These are phyloP conservation scores for Himalopsyche phryganea DNA, from an alignment of 1,140 invertebrate species.

Conservation along the genomic window DNA sequence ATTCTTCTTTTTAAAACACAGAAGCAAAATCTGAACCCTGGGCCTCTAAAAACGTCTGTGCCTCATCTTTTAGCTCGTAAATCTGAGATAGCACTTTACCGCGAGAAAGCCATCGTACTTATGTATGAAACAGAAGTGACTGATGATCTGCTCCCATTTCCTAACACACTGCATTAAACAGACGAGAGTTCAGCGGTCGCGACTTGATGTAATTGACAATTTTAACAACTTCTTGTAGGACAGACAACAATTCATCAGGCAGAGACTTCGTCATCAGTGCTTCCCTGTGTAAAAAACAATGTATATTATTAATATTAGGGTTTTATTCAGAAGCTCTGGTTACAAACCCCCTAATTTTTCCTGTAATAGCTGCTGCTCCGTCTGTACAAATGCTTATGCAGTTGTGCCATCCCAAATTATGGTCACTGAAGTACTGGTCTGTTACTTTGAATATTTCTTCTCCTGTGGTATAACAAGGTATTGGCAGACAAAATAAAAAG, in stretches of 20 bases:
- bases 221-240: constrained; percentile 12
- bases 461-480: constrained; percentile 5
- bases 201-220: constrained; percentile 16
- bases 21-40: constrained; percentile 6
- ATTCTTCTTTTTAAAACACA: constrained; percentile 9
- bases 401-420: constrained; percentile 33
- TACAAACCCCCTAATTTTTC: background rate
- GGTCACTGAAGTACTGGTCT: constrained; percentile 26
- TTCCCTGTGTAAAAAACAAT: constrained; percentile 7
- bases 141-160: constrained; percentile 38
- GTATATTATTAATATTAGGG: constrained; percentile 8
- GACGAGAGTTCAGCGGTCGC: constrained; percentile 35
- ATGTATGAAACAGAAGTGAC: constrained; percentile 37
- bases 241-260: constrained; percentile 11
- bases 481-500: constrained; percentile 7
- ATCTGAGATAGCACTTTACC: constrained; percentile 6
- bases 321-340: constrained; percentile 3
- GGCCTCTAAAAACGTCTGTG: constrained; percentile 5
- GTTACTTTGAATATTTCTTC: constrained; percentile 7
- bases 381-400: background rate
- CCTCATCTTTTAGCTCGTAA: constrained; percentile 7
- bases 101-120: constrained; percentile 39
- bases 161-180: constrained; percentile 38
- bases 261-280: constrained; percentile 13
- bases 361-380: background rate